A percentile compares a stretch with the other conserved stretches of the same genome.
Evolutionary conservation across 92 coral and sea anemone species (phyloP).

Genomic region (Desmophyllum pertusum): DNA sequence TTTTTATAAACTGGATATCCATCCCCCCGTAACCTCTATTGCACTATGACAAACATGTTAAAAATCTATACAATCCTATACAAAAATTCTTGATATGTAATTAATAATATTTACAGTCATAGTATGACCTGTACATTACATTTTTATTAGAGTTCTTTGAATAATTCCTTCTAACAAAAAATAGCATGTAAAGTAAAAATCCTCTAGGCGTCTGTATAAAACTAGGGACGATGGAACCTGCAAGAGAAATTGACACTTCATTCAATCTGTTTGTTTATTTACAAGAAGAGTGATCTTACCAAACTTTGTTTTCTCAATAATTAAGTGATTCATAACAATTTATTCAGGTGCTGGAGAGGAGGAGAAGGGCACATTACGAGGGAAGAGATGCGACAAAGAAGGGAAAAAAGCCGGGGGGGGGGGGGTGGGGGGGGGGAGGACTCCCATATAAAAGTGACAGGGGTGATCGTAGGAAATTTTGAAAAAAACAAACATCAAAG

Average conservation of each 20-base stretch:
- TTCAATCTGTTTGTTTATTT: neutral
- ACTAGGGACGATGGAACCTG: slow-evolving; percentile 92
- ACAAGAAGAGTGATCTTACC: too few relatives aligned
- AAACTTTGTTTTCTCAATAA: too few relatives aligned
- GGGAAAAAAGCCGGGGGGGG: too few relatives aligned
- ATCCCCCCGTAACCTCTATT: neutral
- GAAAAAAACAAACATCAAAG: too few relatives aligned
- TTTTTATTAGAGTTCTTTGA: slow-evolving; percentile 27
- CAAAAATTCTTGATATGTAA: slow-evolving; percentile 35
- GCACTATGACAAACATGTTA: slow-evolving; percentile 15
- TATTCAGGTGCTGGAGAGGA: too few relatives aligned
- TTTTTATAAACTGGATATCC: neutral
- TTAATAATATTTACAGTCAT: slow-evolving; percentile 44
- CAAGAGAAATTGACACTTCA: neutral
- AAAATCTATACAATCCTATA: slow-evolving; percentile 51
- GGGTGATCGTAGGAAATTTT: too few relatives aligned
- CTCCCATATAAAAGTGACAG: too few relatives aligned
- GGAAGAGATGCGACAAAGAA: too few relatives aligned
- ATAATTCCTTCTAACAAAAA: slow-evolving; percentile 45
- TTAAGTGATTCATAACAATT: too few relatives aligned
- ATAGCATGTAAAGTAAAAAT: slow-evolving; percentile 47
- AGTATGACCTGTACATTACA: slow-evolving; percentile 45
- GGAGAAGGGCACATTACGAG: too few relatives aligned
- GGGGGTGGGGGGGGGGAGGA: too few relatives aligned
- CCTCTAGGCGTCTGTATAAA: slow-evolving; percentile 58